Evolutionary conservation across 2,888 invertebrate species (phyloP).

Genomic region (Yponomeuta malinellus): DNA sequence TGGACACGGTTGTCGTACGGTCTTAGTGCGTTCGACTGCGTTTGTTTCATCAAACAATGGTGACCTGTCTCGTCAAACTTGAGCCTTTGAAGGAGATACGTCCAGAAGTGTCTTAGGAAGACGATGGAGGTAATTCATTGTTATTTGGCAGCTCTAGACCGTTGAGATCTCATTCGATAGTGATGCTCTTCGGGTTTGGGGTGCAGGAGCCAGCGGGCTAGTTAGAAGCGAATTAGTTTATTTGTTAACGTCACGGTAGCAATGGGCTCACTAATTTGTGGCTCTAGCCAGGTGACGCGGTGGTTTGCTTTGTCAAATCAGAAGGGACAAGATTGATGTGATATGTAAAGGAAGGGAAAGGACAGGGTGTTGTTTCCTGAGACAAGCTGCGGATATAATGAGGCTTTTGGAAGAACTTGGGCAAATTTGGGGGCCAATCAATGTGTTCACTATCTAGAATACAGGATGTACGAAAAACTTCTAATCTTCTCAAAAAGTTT

Average conservation of each 20-base stretch:
- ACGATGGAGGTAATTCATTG: slow-evolving; percentile 5
- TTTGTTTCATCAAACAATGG: neutral
- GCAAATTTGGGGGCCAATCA: too few relatives aligned
- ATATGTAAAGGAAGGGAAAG: too few relatives aligned
- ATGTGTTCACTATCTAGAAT: too few relatives aligned
- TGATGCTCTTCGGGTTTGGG: slow-evolving; percentile 3
- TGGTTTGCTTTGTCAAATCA: neutral
- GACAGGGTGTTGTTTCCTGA: too few relatives aligned
- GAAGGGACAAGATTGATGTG: neutral
- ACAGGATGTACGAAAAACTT: too few relatives aligned
- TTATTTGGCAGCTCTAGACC: slow-evolving; percentile 7
- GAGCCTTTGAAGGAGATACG: neutral
- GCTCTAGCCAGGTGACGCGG: neutral
- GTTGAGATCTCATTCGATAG: slow-evolving; percentile 15
- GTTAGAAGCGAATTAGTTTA: slow-evolving; percentile 8
- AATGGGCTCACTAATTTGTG: neutral
- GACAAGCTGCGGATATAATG: too few relatives aligned
- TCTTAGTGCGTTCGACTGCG: slow-evolving; percentile 45
- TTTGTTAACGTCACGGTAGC: slow-evolving; percentile 11
- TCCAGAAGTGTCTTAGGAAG: neutral
- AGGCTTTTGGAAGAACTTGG: too few relatives aligned
- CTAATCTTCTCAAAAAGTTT: too few relatives aligned
- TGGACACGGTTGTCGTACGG: slow-evolving; percentile 69
- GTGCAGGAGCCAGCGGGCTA: neutral
- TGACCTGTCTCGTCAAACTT: neutral